Evolutionary conservation across 2,797 vertebrate species (phyloP), one percentile per base, ranked within the genome.

Genomic region (Peromyscus aztecus): DNA sequence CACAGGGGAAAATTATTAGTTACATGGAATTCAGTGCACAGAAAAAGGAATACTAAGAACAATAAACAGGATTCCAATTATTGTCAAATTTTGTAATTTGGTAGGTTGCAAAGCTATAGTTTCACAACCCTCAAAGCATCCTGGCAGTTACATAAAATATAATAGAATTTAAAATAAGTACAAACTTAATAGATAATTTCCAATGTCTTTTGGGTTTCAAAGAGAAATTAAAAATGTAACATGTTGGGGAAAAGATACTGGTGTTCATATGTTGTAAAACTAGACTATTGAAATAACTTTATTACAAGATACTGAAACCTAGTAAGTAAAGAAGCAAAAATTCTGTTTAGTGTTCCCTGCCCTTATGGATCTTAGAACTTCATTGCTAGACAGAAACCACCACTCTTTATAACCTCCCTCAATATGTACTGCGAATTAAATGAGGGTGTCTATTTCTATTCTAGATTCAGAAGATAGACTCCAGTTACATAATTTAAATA

Each of bases 401-500:
- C 31, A 61, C 1, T 75, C 37, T 81, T 90, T 80, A 31, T 3
- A 57, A 43, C 55, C 2, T 6, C 67, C 27, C 13, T 85, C 85
- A 84, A 37, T 52, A 37, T 81, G 21, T 94, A 57, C 13, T 67
- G 21, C n/a, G 9, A 96, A 88, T 71, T 77, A 91, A 96, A 57
- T 81, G 34, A 75, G 9, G 5, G 0, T 23, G 19, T 23, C 46
- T 78, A 49, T 93, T 96, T 93, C 49, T 91, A 93, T 31, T 40
- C 55, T 34, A 86, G 9, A 40, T 76, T 90, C 71, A 94, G 37
- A 24, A 91, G 29, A 55, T 0, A 93, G 31, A 57, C 9, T 83
- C 55, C 57, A 49, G 46, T 78, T 84, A 34, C 69, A 13, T 82
- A 63, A 88, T 78, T 96, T 95, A 91, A 91, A 69, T 61, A 90